Evolutionary conservation across 2,797 vertebrate species (phyloP), one percentile per base, ranked within the genome.

Genomic region (Menidia menidia): DNA sequence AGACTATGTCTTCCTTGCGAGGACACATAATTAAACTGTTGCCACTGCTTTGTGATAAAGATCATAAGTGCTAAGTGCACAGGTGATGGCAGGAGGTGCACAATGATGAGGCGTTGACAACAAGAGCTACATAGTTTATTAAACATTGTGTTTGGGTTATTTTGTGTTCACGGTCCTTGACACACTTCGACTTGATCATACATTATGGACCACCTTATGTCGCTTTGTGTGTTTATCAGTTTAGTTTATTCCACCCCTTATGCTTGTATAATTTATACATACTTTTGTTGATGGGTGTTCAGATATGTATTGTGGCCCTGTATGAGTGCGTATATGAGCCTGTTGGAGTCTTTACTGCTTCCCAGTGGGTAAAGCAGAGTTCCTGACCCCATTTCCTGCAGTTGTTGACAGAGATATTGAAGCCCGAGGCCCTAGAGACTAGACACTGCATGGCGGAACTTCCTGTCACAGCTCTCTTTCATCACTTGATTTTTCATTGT

Each of bases 371-470:
- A 58, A 11, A 75, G 64, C 71, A 76, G 70, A 84, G 88, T 79
- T 89, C 84, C 74, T 81, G 88, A 91, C 91, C 88, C 80, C 60
- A 77, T 88, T 90, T 92, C 86, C 83, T 87, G 81, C 67, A 56
- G 67, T 84, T 86, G 81, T 86, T 85, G 78, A 86, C 71, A 75
- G 63, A 85, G 75, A 77, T 79, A 59, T 73, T 74, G 48, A 59
- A 70, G 57, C 79, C 74, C 0, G 25, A 75, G 77, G 80, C 75
- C 77, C 68, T 52, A 59, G 63, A 75, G 79, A 80, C 70, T 78
- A 87, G 82, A 86, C 87, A 80, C 71, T 60, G 85, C 86, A 77
- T 44, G 44, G 60, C 86, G 86, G 76, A 82, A 70, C 78, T 80
- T 82, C 68, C 78, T 81, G 84, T 78, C 83, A 77, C 73, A 57